Conservation (phyloP, 1,140 invertebrate genomes). For the Lysiphlebus fabarum region DNA sequence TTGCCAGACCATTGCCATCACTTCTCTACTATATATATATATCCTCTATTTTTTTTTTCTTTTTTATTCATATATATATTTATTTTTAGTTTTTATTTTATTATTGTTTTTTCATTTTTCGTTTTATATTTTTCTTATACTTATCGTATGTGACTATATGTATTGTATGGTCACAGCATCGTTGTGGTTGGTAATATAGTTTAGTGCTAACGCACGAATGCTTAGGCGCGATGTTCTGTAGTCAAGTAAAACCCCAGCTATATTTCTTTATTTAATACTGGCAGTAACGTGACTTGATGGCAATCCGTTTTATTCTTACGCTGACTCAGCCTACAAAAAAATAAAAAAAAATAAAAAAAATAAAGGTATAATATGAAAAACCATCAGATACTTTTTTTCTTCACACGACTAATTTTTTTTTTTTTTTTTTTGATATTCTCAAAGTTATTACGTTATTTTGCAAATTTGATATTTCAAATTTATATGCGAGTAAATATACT, state of each 20-base stretch:
- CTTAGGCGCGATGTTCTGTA: conserved; percentile 34
- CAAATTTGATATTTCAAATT: neutral
- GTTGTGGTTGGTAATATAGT: conserved; percentile 44
- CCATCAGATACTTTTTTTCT: neutral
- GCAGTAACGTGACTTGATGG: conserved; percentile 40
- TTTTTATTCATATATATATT: neutral
- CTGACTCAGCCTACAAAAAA: conserved; percentile 42
- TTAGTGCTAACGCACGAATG: conserved; percentile 43
- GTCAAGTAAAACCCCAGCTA: conserved; percentile 39
- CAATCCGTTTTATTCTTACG: conserved; percentile 45
- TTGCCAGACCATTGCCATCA: conserved; percentile 16
- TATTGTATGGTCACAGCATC: conserved; percentile 12
- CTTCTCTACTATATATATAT: neutral
- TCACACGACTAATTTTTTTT: conserved; percentile 10
- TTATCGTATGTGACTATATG: neutral
- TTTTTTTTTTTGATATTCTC: neutral
- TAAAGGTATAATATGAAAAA: too few species aligned
- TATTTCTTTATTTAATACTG: conserved; percentile 51
- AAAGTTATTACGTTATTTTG: neutral
- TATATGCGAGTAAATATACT: neutral
- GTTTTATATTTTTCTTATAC: conserved; percentile 5
- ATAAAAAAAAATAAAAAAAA: conserved; percentile 3
- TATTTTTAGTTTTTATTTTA: neutral
- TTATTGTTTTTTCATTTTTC: conserved; percentile 7
- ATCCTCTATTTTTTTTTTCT: neutral